Percentiles rank a stretch among this genome's conserved stretches.
phyloP scores from a whole-genome alignment of 2,113 vertebrate species.

The Podarcis cretensis region DNA sequence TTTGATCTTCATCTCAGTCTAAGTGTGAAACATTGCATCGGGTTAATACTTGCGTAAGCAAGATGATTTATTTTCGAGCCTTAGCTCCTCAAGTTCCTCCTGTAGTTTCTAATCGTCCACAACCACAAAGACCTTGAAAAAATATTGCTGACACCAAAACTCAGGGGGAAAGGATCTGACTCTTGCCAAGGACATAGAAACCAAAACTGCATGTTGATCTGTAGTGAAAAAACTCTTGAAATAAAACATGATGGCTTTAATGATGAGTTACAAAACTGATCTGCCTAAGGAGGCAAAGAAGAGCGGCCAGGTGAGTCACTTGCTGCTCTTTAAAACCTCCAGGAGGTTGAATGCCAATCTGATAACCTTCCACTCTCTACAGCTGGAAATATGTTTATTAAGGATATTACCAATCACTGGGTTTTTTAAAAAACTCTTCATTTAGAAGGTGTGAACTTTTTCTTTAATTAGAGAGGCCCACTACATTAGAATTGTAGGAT shows the following conservation, averaged over 20 bases:
- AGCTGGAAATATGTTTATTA: not conserved
- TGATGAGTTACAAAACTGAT: not conserved
- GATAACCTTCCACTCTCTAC: not conserved
- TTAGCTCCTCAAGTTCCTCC: rapidly evolving
- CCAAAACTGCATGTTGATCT: not conserved
- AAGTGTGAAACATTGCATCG: not conserved
- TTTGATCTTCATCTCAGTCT: not conserved
- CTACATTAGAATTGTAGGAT: not conserved
- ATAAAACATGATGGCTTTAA: not conserved
- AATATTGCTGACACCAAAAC: rapidly evolving
- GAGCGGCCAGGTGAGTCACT: not conserved
- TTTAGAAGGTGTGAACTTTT: not conserved
- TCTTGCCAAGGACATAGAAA: not conserved
- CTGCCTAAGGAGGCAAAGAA: not conserved
- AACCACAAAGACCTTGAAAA: constrained; percentile 23
- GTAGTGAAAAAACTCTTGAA: not conserved
- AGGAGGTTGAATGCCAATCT: not conserved
- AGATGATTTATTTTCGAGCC: not conserved
- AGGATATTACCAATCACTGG: not conserved
- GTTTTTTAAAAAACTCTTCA: not conserved
- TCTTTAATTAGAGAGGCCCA: not conserved
- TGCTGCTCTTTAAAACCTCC: not conserved
- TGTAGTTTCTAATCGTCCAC: not conserved
- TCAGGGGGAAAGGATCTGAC: not conserved
- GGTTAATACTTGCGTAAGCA: not conserved